Conservation (phyloP, 2,113 vertebrate genomes). For the Gila orcuttii region DNA sequence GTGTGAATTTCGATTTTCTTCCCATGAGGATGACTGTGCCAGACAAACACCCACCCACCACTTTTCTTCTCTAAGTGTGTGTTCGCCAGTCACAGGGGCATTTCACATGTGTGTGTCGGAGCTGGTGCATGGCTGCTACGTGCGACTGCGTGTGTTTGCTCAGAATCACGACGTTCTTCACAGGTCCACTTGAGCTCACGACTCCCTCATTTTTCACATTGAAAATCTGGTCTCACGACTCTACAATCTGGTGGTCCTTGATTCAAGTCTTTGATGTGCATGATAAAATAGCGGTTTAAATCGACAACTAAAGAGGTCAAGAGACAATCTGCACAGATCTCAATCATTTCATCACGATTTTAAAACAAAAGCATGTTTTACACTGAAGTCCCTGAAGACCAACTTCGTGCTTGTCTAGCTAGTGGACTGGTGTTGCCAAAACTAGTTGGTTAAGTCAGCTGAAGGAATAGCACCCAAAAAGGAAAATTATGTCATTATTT, state of each 20-base stretch:
- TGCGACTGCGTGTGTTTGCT: conserved; percentile 43
- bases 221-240: not conserved
- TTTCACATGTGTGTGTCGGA: conserved; percentile 54
- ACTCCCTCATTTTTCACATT: conserved; percentile 32
- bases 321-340: not conserved
- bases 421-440: not conserved
- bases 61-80: conserved; percentile 4
- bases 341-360: not conserved
- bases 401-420: not conserved
- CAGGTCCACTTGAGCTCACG: conserved; percentile 44
- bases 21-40: not conserved
- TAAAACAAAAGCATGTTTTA: not conserved
- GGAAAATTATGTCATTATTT: not conserved
- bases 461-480: not conserved
- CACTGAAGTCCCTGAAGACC: not conserved
- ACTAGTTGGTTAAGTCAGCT: not conserved
- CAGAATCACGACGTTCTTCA: conserved; percentile 41
- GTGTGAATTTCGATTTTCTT: conserved; percentile 15
- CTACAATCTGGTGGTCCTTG: not conserved
- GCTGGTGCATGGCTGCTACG: conserved; percentile 57
- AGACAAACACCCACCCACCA: conserved; percentile 24
- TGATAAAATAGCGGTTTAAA: not conserved
- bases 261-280: not conserved
- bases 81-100: conserved; percentile 36
- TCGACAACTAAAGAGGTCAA: not conserved